Evolutionary conservation across 2,888 invertebrate genomes (phyloP), one percentile per base, ranked within the genome.

Genomic region (Drosophila pegasa): DNA sequence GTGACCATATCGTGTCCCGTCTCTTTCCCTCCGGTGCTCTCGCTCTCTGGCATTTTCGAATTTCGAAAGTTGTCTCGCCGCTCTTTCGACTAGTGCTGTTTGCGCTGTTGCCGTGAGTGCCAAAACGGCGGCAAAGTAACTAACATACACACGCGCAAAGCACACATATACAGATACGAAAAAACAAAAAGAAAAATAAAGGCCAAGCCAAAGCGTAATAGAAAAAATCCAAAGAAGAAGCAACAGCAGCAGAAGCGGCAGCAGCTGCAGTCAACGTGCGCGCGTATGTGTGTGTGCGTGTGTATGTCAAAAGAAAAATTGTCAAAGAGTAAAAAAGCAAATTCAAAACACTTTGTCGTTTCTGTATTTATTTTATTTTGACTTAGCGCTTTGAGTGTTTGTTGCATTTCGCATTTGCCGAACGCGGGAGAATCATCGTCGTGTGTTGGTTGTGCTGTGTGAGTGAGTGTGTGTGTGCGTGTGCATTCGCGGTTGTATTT

Each of bases 101-200:
- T 60, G 75, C 54, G 68, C 80, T 81, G 81, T 84, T 84, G 83
- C 76, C 66, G 78, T 78, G 80, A 82, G 83, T 79, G 87, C 77
- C 87, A 83, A 83, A 83, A 83, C 82, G 82, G 82, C 82, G 82
- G 88, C 82, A 83, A 88, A 83, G 88, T 83, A 87, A 87, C 80
- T 74, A 71, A 83, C 78, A 79, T 71, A 78, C 60, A 71, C 50
- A 84, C 45, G 62, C 56, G 3, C 45, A 35, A 66, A 50, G 29
- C 43, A 59, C 33, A 47, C 33, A 51, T 41, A 51, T 41, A 71
- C 35, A 56, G 41, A 70, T 29, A 58, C 41, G 43, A 59, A 65
- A 77, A 65, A 65, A 66, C 60, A 67, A 60, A 69, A 64, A 48
- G 47, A 48, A 66, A 84, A 63, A 80, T 80, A 73, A 80, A 67